Evolutionary conservation across 1,140 invertebrate species (phyloP), one percentile per base, ranked within the genome.

Genomic region (Polypedilum vanderplanki): DNA sequence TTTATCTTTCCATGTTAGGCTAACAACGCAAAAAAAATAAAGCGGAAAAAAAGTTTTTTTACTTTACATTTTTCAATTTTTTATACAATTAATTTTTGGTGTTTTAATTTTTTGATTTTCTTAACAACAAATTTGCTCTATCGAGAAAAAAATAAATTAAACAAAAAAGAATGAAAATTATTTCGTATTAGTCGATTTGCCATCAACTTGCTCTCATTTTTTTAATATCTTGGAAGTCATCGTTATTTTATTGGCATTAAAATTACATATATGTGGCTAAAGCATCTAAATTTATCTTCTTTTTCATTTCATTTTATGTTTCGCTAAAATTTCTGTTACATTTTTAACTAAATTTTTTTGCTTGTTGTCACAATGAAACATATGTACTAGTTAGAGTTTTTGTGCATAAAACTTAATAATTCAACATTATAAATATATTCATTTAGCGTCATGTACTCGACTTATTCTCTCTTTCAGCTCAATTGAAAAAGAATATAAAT

Each of bases 191-290:
- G 24, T 33, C 24, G 24, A 33, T 33, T 33, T 5, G 1, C 5
- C 24, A 33, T 33, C 24, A 33, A 33, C n/a, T 15, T n/a, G 46
- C 46, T 57, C 12, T 57, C 12, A 57, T 57, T 57, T 57, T 9
- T 57, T 57, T 57, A 4, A 57, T n/a, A 57, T 33, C 24, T 33
- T 57, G 46, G 46, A 57, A 57, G 46, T 57, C 46, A 57, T 57
- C 46, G 46, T n/a, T 57, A 57, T 57, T 57, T 33, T 57, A 57
- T 57, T 57, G 46, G 46, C 46, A 57, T 57, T 57, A 57, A 57
- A 57, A 57, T 46, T 57, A 57, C 46, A 57, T 57, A 12, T n/a
- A 57, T 57, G n/a, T 57, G 46, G n/a, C 46, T 57, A 57, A 57
- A 57, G 46, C 46, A n/a, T n/a, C 46, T 57, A 57, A 57, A 57